Base-by-base conservation (phyloP, 1,140 invertebrate genomes). In the Listronotus bonariensis region DNA sequence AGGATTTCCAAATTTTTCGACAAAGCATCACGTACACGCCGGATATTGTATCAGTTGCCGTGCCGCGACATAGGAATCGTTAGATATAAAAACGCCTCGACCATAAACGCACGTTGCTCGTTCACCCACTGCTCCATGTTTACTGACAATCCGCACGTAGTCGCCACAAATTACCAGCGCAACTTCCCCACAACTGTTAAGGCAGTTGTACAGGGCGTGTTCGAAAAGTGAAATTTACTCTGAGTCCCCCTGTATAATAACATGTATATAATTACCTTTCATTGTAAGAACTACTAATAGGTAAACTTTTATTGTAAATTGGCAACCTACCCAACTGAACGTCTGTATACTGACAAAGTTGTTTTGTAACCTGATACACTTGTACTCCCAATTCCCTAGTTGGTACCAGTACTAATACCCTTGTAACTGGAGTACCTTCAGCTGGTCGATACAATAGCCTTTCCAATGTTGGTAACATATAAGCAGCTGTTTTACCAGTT, bases 401-500 rank as follows among this genome's bases (percentile, higher is more conserved):
- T 3, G 97, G 97, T 11, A 98, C 95, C 1, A 99, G 79, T 14
- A 99, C 91, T 10, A 99, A 82, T 8, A 99, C 97, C 68, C 95
- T 80, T 0, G 93, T 95, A 8, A 91, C 81, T 10, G 87, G 82
- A 40, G 84, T 79, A 56, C 86, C 84, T 41, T 83, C 79, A 59
- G 78, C 77, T 54, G 83, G 88, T 57, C 87, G 88, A 75, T 92
- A 98, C 3, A 99, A 78, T 53, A 99, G 82, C 69, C 97, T 83
- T 81, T 99, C 97, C 18, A 99, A 76, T 31, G 96, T 96, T 4
- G 97, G 97, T 65, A 99, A 81, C 93, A 99, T 98, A 77, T 98
- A 99, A 0, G 97, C 97, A 0, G 95, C 94, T 3, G 97, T 99
- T 86, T 99, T 99, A 32, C 96, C 97, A 6, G 97, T 99, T 40